phyloP scores from a whole-genome alignment of 1,140 invertebrate species.

The Aphelenchoides avenae region DNA sequence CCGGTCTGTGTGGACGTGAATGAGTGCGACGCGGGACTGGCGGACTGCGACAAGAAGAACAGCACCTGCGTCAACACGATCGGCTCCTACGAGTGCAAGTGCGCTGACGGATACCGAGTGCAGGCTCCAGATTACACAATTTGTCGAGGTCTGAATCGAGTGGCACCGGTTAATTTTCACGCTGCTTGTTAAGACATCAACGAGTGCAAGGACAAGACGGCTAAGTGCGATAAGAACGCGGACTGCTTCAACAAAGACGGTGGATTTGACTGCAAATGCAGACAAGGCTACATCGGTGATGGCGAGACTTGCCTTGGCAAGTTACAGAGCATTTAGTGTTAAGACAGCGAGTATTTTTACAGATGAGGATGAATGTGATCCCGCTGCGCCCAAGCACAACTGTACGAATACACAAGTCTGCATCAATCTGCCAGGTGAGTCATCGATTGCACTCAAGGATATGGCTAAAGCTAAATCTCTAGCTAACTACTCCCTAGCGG shows the following conservation, averaged over 20 bases:
- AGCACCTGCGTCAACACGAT: neutral
- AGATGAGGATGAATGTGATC: too few relatives aligned
- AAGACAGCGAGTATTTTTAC: too few relatives aligned
- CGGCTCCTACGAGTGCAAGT: neutral
- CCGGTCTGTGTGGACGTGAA: neutral
- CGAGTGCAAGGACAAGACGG: too few relatives aligned
- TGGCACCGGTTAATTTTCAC: too few relatives aligned
- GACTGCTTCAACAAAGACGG: slow-evolving; percentile 77
- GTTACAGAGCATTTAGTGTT: slow-evolving; percentile 22
- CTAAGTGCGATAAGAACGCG: slow-evolving; percentile 75
- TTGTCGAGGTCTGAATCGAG: too few relatives aligned
- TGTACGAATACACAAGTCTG: too few relatives aligned
- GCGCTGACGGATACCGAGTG: neutral
- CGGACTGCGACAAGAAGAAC: neutral
- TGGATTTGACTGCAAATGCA: slow-evolving; percentile 16
- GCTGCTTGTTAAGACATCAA: too few relatives aligned
- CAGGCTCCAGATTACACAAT: neutral
- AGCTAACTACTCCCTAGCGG: too few relatives aligned
- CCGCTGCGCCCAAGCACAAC: too few relatives aligned
- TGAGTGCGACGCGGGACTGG: neutral
- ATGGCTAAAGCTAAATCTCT: too few relatives aligned
- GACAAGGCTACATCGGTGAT: slow-evolving; percentile 23
- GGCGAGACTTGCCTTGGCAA: slow-evolving; percentile 57
- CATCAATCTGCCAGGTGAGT: too few relatives aligned
- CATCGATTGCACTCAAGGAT: too few relatives aligned